A percentile compares a stretch with the other conserved stretches of the same genome.
Conservation (phyloP, 2,888 invertebrate genomes). For the Scaptomyza caliginosa region DNA sequence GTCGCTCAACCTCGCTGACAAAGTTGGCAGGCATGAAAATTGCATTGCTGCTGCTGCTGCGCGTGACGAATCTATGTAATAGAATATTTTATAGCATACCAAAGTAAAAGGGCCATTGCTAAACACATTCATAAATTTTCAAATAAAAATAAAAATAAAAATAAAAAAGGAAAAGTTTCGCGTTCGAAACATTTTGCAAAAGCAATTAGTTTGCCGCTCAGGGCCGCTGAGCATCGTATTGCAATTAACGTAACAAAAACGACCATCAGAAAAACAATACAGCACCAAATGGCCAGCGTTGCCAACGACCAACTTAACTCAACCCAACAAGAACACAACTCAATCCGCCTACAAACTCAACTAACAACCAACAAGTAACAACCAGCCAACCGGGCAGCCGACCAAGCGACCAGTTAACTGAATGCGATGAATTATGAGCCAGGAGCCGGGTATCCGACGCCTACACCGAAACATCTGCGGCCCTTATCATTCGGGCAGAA, state of each 20-base stretch:
- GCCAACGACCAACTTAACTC: conserved; percentile 1
- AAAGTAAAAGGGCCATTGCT: conserved; percentile 19
- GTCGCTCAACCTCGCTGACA: no score
- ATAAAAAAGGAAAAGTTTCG: conserved; percentile 16
- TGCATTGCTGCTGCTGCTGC: conserved; percentile 30
- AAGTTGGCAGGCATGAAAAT: conserved; percentile 36
- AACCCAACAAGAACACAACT: background rate
- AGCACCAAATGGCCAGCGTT: conserved; percentile 50
- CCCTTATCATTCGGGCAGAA: background rate
- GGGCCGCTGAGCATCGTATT: conserved; percentile 68
- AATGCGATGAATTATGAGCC: conserved; percentile 65
- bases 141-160: conserved; percentile 16
- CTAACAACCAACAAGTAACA: conserved; percentile 6
- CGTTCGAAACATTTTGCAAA: conserved; percentile 60
- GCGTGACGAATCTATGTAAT: conserved; percentile 41
- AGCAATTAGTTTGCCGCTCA: conserved; percentile 72
- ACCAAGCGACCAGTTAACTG: conserved; percentile 53
- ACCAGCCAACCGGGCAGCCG: background rate
- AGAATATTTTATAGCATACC: conserved; percentile 19
- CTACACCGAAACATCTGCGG: conserved; percentile 30
- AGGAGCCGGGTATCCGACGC: conserved; percentile 30
- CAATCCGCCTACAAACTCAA: conserved; percentile 4
- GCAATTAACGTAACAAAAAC: conserved; percentile 70
- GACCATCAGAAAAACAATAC: conserved; percentile 62
- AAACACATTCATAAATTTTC: conserved; percentile 69